A percentile compares a stretch with the other conserved stretches of the same genome.
Evolutionary conservation across 2,888 invertebrate genomes (phyloP).

Genomic region (Vanessa cardui): DNA sequence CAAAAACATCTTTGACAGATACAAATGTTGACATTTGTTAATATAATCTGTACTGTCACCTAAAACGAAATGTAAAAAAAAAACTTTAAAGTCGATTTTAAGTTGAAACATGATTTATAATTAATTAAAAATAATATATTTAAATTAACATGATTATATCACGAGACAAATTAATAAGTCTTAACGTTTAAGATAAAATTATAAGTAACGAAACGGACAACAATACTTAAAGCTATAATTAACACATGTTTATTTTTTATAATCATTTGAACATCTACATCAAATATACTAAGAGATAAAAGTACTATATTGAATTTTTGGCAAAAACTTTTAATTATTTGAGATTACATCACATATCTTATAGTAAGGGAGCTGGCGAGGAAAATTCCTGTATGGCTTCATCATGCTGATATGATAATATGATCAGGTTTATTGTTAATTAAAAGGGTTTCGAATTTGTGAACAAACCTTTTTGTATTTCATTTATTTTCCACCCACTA

Average conservation of each 20-base stretch:
- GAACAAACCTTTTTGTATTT: too few species aligned
- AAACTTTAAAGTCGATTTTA: not conserved
- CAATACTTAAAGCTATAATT: conserved; percentile 19
- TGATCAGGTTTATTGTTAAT: too few species aligned
- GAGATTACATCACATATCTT: too few species aligned
- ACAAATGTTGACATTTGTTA: conserved; percentile 1
- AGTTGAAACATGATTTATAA: not conserved
- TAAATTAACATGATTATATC: conserved; percentile 4
- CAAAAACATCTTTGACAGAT: conserved; percentile 1
- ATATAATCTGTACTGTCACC: not conserved
- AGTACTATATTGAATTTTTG: too few species aligned
- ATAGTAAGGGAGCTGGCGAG: too few species aligned
- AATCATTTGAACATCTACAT: too few species aligned
- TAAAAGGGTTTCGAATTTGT: too few species aligned
- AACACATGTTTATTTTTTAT: conserved; percentile 11
- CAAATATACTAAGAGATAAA: too few species aligned
- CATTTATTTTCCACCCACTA: too few species aligned
- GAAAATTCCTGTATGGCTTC: too few species aligned
- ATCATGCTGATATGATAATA: too few species aligned
- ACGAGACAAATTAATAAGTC: conserved; percentile 8
- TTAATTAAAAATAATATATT: not conserved
- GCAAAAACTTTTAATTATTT: too few species aligned
- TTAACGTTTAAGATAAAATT: conserved; percentile 18
- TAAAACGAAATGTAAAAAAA: not conserved
- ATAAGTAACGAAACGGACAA: conserved; percentile 19